Evolutionary conservation across 2,888 invertebrate genomes (phyloP).

Genomic region (Thecocarcelia acutangulata): DNA sequence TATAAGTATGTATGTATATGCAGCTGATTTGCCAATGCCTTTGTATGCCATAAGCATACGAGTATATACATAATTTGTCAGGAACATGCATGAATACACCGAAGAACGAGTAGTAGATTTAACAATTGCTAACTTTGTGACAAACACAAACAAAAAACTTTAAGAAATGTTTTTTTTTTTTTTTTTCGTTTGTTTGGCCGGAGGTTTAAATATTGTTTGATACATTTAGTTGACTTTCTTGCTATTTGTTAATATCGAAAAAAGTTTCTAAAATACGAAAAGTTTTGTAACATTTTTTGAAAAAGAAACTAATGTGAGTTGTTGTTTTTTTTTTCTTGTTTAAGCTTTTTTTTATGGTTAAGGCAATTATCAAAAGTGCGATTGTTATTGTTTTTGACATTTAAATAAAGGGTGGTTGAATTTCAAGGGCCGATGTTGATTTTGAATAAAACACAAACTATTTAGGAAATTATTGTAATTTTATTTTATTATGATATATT

Average conservation of each 20-base stretch:
- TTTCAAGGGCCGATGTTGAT: constrained; percentile 21
- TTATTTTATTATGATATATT: no score
- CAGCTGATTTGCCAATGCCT: constrained; percentile 31
- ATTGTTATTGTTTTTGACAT: constrained; percentile 57
- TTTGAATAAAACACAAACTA: no score
- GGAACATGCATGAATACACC: constrained; percentile 42
- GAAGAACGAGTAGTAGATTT: constrained; percentile 28
- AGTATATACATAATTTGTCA: constrained; percentile 39
- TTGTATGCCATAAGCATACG: constrained; percentile 43
- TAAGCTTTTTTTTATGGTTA: constrained; percentile 26
- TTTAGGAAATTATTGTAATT: no score
- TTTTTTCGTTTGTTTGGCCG: neutral
- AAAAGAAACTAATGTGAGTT: constrained; percentile 13
- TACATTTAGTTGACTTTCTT: constrained; percentile 20
- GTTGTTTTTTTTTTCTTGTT: neutral
- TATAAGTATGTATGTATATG: neutral
- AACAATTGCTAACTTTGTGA: constrained; percentile 48
- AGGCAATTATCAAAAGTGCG: constrained; percentile 52
- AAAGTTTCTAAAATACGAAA: constrained; percentile 48
- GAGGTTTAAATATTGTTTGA: constrained; percentile 5
- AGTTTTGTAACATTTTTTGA: constrained; percentile 11
- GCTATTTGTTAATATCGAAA: constrained; percentile 10
- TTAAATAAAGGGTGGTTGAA: constrained; percentile 22
- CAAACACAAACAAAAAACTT: constrained; percentile 35
- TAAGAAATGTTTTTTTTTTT: no score